Percentiles rank a stretch among this genome's conserved stretches.
Conservation (phyloP, 2,888 invertebrate species). For the Thymelicus sylvestris region DNA sequence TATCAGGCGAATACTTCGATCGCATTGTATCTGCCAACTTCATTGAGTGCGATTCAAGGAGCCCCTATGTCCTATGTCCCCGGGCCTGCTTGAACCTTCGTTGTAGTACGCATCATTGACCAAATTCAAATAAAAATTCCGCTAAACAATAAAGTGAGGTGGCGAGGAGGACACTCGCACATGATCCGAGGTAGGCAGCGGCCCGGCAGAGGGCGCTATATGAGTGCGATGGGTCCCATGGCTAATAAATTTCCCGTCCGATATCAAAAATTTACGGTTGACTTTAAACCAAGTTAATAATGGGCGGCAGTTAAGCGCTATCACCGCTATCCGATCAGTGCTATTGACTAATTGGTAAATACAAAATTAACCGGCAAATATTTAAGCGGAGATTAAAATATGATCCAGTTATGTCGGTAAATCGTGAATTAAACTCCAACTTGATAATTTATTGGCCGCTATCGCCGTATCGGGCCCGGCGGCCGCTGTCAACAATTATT, state of each 20-base stretch:
- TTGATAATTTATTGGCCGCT: slow-evolving; percentile 34
- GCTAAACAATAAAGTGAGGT: too few relatives aligned
- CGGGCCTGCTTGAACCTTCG: too few relatives aligned
- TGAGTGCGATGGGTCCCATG: background rate
- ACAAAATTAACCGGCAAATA: slow-evolving; percentile 34
- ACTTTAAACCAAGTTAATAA: slow-evolving; percentile 23
- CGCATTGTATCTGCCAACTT: background rate
- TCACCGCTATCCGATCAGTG: slow-evolving; percentile 21
- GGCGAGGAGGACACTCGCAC: too few relatives aligned
- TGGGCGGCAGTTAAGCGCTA: slow-evolving; percentile 4
- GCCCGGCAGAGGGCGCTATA: background rate
- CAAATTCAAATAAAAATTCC: too few relatives aligned
- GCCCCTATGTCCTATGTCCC: too few relatives aligned
- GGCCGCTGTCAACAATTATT: slow-evolving; percentile 26
- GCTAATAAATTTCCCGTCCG: background rate
- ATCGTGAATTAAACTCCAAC: slow-evolving; percentile 32
- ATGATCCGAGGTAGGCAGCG: too few relatives aligned
- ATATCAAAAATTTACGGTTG: slow-evolving; percentile 4
- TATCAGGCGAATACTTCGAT: background rate
- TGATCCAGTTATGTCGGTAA: slow-evolving; percentile 34
- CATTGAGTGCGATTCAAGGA: too few relatives aligned
- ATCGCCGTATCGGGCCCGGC: slow-evolving; percentile 27
- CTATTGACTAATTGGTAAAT: slow-evolving; percentile 31
- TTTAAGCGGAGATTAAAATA: slow-evolving; percentile 33
- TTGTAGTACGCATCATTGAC: too few relatives aligned